A percentile compares a stretch with the other conserved stretches of the same genome.
These are phyloP conservation scores for Cochlearius cochlearius DNA, from an alignment of 2,113 vertebrate species.

Conservation along the genomic window DNA sequence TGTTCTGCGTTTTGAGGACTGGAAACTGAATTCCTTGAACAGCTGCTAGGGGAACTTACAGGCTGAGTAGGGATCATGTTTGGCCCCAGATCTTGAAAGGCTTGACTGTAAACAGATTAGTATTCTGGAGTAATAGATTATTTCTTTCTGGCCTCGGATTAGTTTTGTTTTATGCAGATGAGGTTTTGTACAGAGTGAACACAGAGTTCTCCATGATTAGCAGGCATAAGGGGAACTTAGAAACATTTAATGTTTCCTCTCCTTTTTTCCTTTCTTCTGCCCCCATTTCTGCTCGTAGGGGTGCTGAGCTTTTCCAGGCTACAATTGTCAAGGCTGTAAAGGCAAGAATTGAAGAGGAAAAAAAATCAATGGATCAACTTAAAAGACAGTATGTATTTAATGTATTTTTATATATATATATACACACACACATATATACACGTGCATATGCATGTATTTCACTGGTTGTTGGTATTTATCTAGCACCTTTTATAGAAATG, in stretches of 20 bases:
- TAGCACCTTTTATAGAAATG: not conserved
- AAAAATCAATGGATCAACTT: constrained; percentile 97
- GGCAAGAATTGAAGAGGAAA: constrained; percentile 94
- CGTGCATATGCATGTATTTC: not conserved
- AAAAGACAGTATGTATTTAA: constrained; percentile 92
- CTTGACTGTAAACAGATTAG: not conserved
- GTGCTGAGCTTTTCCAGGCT: constrained; percentile 97
- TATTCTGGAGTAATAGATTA: not conserved
- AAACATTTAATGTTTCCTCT: not conserved
- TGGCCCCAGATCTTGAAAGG: not conserved
- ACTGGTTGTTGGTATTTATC: not conserved
- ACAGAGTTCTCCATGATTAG: not conserved
- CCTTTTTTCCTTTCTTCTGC: not conserved
- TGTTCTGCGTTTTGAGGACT: not conserved
- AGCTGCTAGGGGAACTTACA: not conserved
- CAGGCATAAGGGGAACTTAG: not conserved
- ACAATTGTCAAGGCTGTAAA: constrained; percentile 97
- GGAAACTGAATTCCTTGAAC: not conserved
- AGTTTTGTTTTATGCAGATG: not conserved
- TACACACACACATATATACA: not conserved
- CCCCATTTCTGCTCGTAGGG: constrained; percentile 75
- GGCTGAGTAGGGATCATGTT: not conserved
- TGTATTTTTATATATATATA: not conserved
- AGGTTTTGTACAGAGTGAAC: not conserved
- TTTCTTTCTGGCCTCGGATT: not conserved